Percentiles rank a stretch among this genome's conserved stretches.
Conservation (phyloP, 2,888 invertebrate species). For the Harpagoxenus sublaevis region DNA sequence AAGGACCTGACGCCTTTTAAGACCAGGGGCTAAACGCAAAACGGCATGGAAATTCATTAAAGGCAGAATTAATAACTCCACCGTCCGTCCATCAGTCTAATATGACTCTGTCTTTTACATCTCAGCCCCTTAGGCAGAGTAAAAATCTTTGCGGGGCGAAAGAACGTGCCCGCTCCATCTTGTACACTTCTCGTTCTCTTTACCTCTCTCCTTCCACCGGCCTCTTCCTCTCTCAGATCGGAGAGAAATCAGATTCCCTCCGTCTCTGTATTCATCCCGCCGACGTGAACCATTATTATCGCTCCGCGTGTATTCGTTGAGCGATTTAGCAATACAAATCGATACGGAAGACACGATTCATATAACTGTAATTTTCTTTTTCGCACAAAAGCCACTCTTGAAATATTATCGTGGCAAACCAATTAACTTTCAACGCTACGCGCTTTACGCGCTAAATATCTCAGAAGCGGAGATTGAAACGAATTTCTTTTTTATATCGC, state of each 20-base stretch:
- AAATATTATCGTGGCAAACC: background rate
- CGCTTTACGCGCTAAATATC: background rate
- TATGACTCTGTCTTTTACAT: conserved; percentile 55
- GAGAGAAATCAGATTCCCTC: conserved; percentile 48
- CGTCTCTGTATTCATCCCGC: conserved; percentile 26
- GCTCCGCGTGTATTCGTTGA: conserved; percentile 10
- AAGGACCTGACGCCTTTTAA: conserved; percentile 72
- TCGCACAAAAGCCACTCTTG: background rate
- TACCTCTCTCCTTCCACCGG: background rate
- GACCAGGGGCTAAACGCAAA: conserved; percentile 48
- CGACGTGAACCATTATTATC: conserved; percentile 56
- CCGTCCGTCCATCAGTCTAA: conserved; percentile 67
- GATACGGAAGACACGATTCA: conserved; percentile 15
- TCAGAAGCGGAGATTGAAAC: background rate
- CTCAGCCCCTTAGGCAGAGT: conserved; percentile 57
- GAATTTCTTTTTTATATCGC: background rate
- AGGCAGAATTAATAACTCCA: conserved; percentile 71
- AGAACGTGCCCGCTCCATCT: conserved; percentile 41
- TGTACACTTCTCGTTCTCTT: background rate
- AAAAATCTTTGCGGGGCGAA: conserved; percentile 42
- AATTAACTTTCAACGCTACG: background rate
- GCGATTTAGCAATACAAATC: conserved; percentile 49
- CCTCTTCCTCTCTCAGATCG: conserved; percentile 1
- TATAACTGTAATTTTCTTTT: background rate
- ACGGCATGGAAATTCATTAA: conserved; percentile 74